phyloP scores from a whole-genome alignment of 2,113 vertebrate genomes.

The Hydropotes inermis region DNA sequence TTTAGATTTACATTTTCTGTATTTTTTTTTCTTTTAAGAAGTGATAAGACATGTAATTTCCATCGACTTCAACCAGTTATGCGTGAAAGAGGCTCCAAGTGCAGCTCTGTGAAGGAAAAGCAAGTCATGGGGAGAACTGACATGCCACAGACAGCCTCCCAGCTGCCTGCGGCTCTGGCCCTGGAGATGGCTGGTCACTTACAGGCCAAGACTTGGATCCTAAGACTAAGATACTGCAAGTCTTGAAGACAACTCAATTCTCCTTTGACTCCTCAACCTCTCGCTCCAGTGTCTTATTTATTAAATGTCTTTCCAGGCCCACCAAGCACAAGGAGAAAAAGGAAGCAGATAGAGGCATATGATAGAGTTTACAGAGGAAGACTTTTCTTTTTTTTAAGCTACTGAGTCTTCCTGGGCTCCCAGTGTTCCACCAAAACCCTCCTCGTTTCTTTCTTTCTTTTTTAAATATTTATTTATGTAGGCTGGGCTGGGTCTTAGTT shows the following conservation, averaged over 20 bases:
- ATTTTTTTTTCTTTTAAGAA: constrained; percentile 55
- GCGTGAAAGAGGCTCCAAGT: constrained; percentile 50
- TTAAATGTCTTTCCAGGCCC: not conserved
- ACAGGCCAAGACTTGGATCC: not conserved
- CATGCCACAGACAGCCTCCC: accelerated
- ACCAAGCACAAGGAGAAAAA: not conserved
- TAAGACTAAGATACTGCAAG: not conserved
- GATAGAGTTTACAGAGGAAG: not conserved
- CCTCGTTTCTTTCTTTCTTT: not conserved
- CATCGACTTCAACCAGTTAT: constrained; percentile 62
- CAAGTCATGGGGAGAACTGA: not conserved
- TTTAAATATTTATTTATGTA: not conserved
- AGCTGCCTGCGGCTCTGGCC: not conserved
- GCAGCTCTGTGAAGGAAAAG: constrained; percentile 36
- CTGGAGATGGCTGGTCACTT: not conserved
- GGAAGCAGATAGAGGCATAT: not conserved
- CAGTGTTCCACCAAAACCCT: not conserved
- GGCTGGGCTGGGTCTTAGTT: not conserved
- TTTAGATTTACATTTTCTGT: constrained; percentile 68
- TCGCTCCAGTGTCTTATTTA: not conserved
- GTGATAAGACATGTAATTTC: constrained; percentile 72
- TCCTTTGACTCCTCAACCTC: not conserved
- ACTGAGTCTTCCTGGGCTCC: not conserved
- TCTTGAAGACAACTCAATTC: not conserved
- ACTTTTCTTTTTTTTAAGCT: not conserved